A percentile compares a stretch with the other conserved stretches of the same genome.
Evolutionary conservation across 2,888 invertebrate species (phyloP).

Genomic region (Agrotis segetum): DNA sequence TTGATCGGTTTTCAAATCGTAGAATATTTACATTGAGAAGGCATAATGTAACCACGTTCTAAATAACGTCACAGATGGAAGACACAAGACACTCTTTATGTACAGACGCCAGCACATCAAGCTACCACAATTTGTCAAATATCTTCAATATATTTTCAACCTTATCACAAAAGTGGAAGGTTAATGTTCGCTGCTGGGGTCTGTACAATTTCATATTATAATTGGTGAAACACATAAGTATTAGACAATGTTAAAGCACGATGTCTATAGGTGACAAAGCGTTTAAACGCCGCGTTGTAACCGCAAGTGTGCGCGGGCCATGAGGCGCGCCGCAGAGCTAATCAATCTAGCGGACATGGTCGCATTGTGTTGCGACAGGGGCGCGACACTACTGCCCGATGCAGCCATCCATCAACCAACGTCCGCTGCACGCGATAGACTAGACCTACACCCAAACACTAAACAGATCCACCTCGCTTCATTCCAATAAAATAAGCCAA

Average conservation of each 20-base stretch:
- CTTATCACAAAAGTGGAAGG: too few relatives aligned
- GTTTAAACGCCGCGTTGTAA: constrained; percentile 46
- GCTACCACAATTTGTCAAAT: too few relatives aligned
- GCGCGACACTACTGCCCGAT: constrained; percentile 64
- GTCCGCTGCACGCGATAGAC: constrained; percentile 48
- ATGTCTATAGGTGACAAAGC: constrained; percentile 6
- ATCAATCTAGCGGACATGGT: constrained; percentile 73
- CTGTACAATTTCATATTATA: not conserved
- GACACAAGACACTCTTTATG: too few relatives aligned
- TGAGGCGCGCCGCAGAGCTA: constrained; percentile 41
- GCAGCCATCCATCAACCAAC: constrained; percentile 67
- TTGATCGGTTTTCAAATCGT: constrained; percentile 14
- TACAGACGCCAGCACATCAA: too few relatives aligned
- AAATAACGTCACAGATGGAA: constrained; percentile 16
- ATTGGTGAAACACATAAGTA: constrained; percentile 21
- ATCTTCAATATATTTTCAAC: too few relatives aligned
- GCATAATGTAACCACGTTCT: constrained; percentile 1
- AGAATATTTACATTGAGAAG: constrained; percentile 11
- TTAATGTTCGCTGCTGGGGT: too few relatives aligned
- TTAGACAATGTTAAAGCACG: constrained; percentile 6
- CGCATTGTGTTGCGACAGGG: constrained; percentile 71
- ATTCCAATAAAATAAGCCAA: constrained; percentile 23
- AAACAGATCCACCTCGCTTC: constrained; percentile 43
- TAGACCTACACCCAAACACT: constrained; percentile 42
- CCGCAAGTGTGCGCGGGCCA: constrained; percentile 46